Conservation (phyloP, 2,113 vertebrate genomes). For the Atlantisia rogersi region DNA sequence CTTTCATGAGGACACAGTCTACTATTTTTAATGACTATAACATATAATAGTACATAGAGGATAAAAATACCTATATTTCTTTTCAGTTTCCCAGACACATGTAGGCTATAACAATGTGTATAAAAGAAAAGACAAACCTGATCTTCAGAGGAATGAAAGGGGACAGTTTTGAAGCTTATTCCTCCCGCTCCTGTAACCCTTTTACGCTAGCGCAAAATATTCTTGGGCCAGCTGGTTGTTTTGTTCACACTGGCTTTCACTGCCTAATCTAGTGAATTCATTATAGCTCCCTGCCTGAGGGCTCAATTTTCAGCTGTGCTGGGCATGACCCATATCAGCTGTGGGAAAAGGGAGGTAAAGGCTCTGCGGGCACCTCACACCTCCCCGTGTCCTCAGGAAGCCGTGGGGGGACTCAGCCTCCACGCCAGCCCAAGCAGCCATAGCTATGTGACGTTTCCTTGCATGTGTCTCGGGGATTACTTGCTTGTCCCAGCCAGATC, state of each 20-base stretch:
- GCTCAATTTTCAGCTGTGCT: constrained; percentile 48
- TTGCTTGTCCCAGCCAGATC: background rate
- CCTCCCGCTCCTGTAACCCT: background rate
- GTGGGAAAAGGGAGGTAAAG: constrained; percentile 50
- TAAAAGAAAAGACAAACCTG: background rate
- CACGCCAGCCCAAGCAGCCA: accelerated
- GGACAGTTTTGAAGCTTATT: background rate
- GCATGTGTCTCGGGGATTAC: background rate
- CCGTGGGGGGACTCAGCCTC: accelerated
- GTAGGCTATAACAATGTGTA: background rate
- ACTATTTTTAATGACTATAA: background rate
- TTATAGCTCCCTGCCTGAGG: constrained; percentile 51
- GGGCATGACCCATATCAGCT: constrained; percentile 54
- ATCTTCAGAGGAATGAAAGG: background rate
- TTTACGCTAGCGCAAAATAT: background rate
- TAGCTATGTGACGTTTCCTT: background rate
- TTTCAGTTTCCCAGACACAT: background rate
- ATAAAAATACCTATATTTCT: background rate
- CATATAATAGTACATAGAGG: background rate
- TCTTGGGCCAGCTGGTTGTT: constrained; percentile 53
- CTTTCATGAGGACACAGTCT: background rate
- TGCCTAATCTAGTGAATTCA: constrained; percentile 58
- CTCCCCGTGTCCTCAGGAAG: background rate
- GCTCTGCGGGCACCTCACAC: background rate
- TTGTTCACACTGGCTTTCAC: constrained; percentile 51